Base-by-base conservation (phyloP, 2,797 vertebrate species). In the Chloroceryle amazona region DNA sequence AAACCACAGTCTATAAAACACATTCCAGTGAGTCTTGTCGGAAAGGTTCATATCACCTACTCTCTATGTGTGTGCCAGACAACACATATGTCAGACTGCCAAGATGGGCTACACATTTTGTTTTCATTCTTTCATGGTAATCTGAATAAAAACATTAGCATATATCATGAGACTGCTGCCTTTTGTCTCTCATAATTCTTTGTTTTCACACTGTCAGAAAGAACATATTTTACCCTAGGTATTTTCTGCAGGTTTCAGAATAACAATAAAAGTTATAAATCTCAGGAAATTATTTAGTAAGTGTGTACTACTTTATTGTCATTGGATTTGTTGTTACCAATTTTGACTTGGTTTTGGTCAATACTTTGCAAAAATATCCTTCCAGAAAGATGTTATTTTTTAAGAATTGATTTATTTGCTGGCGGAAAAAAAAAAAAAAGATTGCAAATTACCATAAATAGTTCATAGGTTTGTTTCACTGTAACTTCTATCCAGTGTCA, bases 371-470 rank as follows among this genome's bases (percentile, higher is more conserved):
- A 13, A 62, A 15, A 62, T 66, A 25, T 31, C 20, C 29, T 89
- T 58, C 49, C 10, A 39, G 28, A 70, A 60, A 44, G 3, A 57
- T 29, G 16, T n/a, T 66, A 15, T 21, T 52, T 14, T 76, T 73
- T 31, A 35, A 82, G 46, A 63, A 54, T 33, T 42, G 72, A 47
- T 35, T 15, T 5, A 67, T 54, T 58, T 70, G 12, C 18, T 35
- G 17, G 28, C 14, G 5, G 11, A 3, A 2, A 4, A 13, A 25
- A 2, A 4, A 13, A 25, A 42, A 5, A 22, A 16, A 60, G 4
- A 54, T 49, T 65, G n/a, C 5, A 46, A 60, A 54, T 61, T 44
- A 29, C 9, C 4, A 12, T 35, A 55, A 65, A 28, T 21, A 33
- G 11, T 42, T 89, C 41, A 39, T 13, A 60, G n/a, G 10, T 55